Percentiles rank a stretch among this genome's conserved stretches.
phyloP scores from a whole-genome alignment of 2,113 vertebrate genomes.

The Atherinomorus stipes region DNA sequence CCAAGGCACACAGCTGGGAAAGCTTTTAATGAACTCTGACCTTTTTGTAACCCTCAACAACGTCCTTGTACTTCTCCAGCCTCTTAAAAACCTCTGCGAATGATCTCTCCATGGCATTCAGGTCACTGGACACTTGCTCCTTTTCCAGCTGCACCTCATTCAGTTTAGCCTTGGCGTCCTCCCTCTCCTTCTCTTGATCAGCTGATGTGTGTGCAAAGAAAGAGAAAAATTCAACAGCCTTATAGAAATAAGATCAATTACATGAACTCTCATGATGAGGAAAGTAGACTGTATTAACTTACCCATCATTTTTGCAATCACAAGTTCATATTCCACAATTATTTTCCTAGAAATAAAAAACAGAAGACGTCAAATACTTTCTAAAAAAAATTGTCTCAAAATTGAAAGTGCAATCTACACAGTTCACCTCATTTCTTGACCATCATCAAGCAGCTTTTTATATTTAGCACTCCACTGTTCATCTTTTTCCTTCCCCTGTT shows the following conservation, averaged over 20 bases:
- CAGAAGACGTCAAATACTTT: neutral
- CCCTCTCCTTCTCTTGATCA: slow-evolving; percentile 85
- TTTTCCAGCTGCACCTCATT: slow-evolving; percentile 84
- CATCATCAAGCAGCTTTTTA: slow-evolving; percentile 76
- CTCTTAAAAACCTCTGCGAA: slow-evolving; percentile 92
- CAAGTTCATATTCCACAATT: slow-evolving; percentile 87
- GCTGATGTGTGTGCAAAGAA: slow-evolving; percentile 65
- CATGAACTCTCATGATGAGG: neutral
- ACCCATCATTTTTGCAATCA: slow-evolving; percentile 88
- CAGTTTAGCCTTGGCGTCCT: slow-evolving; percentile 78
- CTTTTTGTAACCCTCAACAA: slow-evolving; percentile 88
- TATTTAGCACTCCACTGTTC: slow-evolving; percentile 80
- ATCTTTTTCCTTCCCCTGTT: slow-evolving; percentile 81
- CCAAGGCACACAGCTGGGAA: too few relatives aligned
- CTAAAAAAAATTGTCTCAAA: neutral
- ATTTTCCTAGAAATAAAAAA: slow-evolving; percentile 83
- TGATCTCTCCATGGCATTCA: slow-evolving; percentile 89
- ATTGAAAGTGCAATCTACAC: neutral
- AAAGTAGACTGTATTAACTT: slow-evolving; percentile 7
- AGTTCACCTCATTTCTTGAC: slow-evolving; percentile 89
- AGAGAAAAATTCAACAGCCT: too few relatives aligned
- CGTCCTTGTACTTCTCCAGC: slow-evolving; percentile 92
- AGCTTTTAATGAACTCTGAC: slow-evolving; percentile 56
- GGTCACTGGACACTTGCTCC: slow-evolving; percentile 85
- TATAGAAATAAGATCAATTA: too few relatives aligned